A percentile compares a stretch with the other conserved stretches of the same genome.
Evolutionary conservation across 2,113 vertebrate species (phyloP).

Genomic region (Coptodon rendalli): DNA sequence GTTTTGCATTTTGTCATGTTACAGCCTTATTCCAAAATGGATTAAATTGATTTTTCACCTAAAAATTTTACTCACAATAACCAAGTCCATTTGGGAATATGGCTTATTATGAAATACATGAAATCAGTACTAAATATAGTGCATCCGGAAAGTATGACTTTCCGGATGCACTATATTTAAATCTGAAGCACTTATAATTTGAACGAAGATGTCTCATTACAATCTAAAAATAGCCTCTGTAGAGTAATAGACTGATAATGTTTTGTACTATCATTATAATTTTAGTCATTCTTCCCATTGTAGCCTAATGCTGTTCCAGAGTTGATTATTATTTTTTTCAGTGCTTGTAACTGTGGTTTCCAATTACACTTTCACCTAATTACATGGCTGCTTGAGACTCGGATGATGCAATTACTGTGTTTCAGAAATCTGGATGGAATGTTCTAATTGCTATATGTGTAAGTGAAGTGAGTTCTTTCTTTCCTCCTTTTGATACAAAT

Average conservation of each 20-base stretch:
- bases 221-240: background rate
- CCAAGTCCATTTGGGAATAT: background rate
- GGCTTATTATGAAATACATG: background rate
- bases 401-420: background rate
- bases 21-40: background rate
- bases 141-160: background rate
- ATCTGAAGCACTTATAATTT: background rate
- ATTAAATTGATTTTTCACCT: background rate
- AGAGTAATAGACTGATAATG: background rate
- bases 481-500: background rate
- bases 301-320: background rate
- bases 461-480: background rate
- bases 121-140: background rate
- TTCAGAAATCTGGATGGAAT: background rate
- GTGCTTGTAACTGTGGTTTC: background rate
- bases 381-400: background rate
- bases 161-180: background rate
- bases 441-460: background rate
- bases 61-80: background rate
- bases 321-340: background rate
- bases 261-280: background rate
- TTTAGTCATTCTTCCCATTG: background rate
- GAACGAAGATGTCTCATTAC: background rate
- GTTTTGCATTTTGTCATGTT: background rate
- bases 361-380: constrained; percentile 6